Base-by-base conservation (phyloP, 2,113 vertebrate genomes). In the Prionailurus viverrinus region DNA sequence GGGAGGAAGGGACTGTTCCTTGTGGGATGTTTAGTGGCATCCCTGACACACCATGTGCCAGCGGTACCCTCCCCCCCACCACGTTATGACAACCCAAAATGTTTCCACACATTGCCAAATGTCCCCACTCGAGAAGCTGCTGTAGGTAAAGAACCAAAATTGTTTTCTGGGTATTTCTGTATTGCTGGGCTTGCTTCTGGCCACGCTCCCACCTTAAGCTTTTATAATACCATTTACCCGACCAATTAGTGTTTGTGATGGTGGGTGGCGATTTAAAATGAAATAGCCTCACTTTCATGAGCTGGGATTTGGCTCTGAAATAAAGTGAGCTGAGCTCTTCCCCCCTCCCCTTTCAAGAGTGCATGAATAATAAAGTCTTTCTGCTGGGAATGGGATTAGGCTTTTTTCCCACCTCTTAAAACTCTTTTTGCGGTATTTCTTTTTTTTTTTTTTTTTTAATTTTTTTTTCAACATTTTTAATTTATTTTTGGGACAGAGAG, bases 221-320 rank as follows among this genome's bases (percentile, higher is more conserved):
- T 89, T 96, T 89, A 41, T 73, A 84, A 97, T 79, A 39, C 95
- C 76, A 29, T 94, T 95, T 91, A 55, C 89, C 73, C 86, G 94
- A 78, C 94, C 94, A 95, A 55, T 97, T 92, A 96, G 93, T 11
- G 15, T 94, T 66, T 85, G 95, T 81, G 76, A 61, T 0, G 0
- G 61, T 87, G 94, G 88, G 51, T 84, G 55, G 91, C 53, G 55
- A 89, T 93, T 94, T 83, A 66, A 92, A 92, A 92, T 87, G 90
- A 96, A 96, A 90, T 23, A 39, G 82, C 93, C 55, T 89, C 91
- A 74, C 84, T 96, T 82, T 89, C 31, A 45, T 48, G 48, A 53
- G 83, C 48, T 68, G 7, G 51, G 89, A 79, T 97, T 98, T 97
- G 94, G 93, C 97, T 97, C 97, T 76, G 97, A 97, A 91, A 88